phyloP scores from a whole-genome alignment of 2,888 invertebrate genomes.

The Oxytorus armatus region DNA sequence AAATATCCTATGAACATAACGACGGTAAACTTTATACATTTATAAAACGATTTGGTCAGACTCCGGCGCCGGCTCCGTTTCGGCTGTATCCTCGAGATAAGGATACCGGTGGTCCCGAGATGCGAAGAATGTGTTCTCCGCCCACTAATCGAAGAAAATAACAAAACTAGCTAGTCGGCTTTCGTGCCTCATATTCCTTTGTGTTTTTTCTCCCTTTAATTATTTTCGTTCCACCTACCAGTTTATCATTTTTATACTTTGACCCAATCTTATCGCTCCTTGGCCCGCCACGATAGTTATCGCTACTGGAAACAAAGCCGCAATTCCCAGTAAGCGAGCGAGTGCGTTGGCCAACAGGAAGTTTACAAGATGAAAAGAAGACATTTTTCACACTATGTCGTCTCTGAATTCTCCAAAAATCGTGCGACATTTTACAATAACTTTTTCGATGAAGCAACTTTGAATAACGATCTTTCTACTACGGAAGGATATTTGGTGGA shows the following conservation, averaged over 20 bases:
- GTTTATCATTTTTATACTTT: slow-evolving; percentile 43
- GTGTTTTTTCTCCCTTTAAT: not conserved
- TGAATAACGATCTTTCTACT: no score
- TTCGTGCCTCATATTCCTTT: slow-evolving; percentile 18
- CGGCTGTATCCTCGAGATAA: slow-evolving; percentile 15
- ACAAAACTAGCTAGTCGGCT: not conserved
- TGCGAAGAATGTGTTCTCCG: slow-evolving; percentile 26
- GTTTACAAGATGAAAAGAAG: slow-evolving; percentile 33
- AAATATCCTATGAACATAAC: not conserved
- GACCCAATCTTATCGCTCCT: slow-evolving; percentile 55
- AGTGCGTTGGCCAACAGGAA: slow-evolving; percentile 43
- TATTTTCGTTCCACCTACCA: slow-evolving; percentile 36
- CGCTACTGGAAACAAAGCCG: slow-evolving; percentile 63
- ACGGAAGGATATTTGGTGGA: no score
- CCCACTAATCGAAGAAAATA: slow-evolving; percentile 9
- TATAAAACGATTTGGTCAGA: not conserved
- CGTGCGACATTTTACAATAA: not conserved
- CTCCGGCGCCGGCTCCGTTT: not conserved
- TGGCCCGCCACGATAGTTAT: slow-evolving; percentile 52
- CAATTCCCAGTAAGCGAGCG: slow-evolving; percentile 47
- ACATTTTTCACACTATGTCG: slow-evolving; percentile 28
- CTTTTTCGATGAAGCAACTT: no score
- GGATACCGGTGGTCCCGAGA: slow-evolving; percentile 19
- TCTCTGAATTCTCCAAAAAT: slow-evolving; percentile 7
- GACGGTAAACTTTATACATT: not conserved